Percentiles rank a stretch among this genome's conserved stretches.
Evolutionary conservation across 2,888 invertebrate genomes (phyloP).

Genomic region (Dryobota labecula): DNA sequence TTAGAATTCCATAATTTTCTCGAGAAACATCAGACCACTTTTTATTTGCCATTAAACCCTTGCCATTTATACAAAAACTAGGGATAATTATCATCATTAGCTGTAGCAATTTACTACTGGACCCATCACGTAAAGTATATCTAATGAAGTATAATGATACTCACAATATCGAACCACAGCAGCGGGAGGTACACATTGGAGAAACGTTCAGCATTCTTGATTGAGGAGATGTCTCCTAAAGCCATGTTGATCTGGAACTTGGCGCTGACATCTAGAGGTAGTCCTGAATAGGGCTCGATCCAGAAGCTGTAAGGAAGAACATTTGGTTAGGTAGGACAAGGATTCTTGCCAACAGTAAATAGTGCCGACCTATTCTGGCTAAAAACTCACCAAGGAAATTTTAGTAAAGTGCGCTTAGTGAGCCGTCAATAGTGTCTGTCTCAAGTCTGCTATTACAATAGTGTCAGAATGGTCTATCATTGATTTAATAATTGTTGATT

Average conservation of each 20-base stretch:
- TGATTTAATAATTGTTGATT: too few species aligned
- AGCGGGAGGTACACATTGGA: conserved; percentile 94
- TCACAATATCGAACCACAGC: conserved; percentile 97
- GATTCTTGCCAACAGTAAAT: background rate
- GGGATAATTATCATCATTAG: too few species aligned
- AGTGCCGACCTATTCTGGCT: too few species aligned
- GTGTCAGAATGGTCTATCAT: too few species aligned
- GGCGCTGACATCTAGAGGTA: conserved; percentile 94
- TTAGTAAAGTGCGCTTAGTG: too few species aligned
- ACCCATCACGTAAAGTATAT: background rate
- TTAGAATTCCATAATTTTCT: background rate
- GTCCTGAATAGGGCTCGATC: conserved; percentile 95
- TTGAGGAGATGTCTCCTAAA: conserved; percentile 92
- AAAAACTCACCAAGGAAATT: too few species aligned
- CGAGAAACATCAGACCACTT: background rate
- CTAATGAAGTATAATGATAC: conserved; percentile 77
- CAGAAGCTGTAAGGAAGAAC: conserved; percentile 91
- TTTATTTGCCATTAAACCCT: background rate
- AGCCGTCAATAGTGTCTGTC: too few species aligned
- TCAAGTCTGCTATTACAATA: too few species aligned
- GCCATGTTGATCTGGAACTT: conserved; percentile 97
- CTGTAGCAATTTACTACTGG: background rate
- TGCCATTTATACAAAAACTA: background rate
- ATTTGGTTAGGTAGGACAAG: background rate
- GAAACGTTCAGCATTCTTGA: conserved; percentile 92